These are phyloP conservation scores for Triplophysa dalaica DNA, from an alignment of 2,113 vertebrate genomes.

Conservation along the genomic window DNA sequence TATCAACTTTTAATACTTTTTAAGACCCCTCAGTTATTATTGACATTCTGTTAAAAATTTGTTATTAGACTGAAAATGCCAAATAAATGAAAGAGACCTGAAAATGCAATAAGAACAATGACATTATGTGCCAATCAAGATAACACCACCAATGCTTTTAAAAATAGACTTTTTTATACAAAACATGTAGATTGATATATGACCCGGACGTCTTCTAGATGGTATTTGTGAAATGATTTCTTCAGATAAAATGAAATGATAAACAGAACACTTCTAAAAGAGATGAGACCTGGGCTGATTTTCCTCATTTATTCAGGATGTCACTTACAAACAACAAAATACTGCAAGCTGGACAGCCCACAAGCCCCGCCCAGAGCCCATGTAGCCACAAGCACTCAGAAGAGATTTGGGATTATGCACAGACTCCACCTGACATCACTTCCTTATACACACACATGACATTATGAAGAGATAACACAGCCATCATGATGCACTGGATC, in stretches of 20 bases:
- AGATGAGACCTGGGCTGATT: constrained; percentile 7
- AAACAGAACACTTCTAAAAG: background rate
- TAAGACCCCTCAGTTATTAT: too few relatives aligned
- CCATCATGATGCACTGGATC: constrained; percentile 23
- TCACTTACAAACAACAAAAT: constrained; percentile 56
- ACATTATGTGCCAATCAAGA: too few relatives aligned
- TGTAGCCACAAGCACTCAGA: constrained; percentile 17
- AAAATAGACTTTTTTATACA: too few relatives aligned
- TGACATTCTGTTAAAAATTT: too few relatives aligned
- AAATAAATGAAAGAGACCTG: too few relatives aligned
- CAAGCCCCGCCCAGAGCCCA: constrained; percentile 45
- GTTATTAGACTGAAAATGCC: too few relatives aligned
- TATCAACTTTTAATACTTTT: too few relatives aligned
- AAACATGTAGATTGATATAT: background rate
- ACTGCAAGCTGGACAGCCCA: constrained; percentile 39
- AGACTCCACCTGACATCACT: constrained; percentile 13
- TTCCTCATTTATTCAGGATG: constrained; percentile 65
- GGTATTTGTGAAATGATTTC: background rate
- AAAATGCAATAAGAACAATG: too few relatives aligned
- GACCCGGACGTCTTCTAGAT: background rate
- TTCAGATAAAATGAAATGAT: too few relatives aligned
- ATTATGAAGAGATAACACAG: constrained; percentile 47
- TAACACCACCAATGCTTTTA: too few relatives aligned
- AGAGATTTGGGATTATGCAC: constrained; percentile 60
- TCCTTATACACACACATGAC: constrained; percentile 15